These are phyloP conservation scores for Alethe diademata DNA, from an alignment of 2,113 vertebrate species.

Conservation along the genomic window DNA sequence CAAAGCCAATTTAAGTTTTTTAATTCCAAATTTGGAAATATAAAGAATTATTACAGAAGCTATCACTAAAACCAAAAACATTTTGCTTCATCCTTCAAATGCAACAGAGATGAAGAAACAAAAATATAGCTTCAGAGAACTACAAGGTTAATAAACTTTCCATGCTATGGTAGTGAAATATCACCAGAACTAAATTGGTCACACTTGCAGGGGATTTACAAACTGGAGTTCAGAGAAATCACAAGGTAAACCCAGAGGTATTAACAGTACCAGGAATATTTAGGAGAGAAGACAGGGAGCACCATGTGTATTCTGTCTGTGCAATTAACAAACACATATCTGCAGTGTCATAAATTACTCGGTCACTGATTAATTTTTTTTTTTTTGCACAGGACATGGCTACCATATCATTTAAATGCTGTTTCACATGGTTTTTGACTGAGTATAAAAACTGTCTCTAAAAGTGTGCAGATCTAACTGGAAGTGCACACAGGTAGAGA, in stretches of 20 bases:
- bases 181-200: background rate
- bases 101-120: background rate
- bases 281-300: background rate
- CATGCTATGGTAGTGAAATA: background rate
- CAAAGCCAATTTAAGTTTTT: background rate
- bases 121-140: background rate
- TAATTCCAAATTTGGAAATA: background rate
- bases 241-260: background rate
- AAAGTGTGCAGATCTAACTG: background rate
- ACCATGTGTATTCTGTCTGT: background rate
- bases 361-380: background rate
- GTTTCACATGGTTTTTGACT: background rate
- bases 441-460: background rate
- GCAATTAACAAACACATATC: background rate
- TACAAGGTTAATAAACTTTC: background rate
- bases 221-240: background rate
- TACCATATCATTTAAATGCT: background rate
- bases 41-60: background rate
- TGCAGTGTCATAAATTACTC: background rate
- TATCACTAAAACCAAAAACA: background rate
- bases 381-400: background rate
- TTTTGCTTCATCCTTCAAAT: background rate
- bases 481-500: background rate
- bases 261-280: background rate
- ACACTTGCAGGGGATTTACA: background rate